phyloP scores from a whole-genome alignment of 2,797 vertebrate genomes.

The Xyrichtys novacula region DNA sequence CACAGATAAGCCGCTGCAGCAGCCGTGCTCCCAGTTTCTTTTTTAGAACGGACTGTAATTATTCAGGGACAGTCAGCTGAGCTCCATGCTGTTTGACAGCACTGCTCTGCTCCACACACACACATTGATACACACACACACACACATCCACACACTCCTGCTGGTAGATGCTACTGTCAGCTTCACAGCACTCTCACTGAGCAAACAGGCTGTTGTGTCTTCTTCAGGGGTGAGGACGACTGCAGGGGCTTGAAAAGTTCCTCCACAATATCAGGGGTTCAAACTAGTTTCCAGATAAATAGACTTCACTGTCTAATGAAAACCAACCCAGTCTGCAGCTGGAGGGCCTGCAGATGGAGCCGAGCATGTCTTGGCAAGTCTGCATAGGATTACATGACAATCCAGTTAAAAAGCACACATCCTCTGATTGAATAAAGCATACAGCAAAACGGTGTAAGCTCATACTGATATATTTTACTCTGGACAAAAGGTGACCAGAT shows the following conservation, averaged over 20 bases:
- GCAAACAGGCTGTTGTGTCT: constrained; percentile 12
- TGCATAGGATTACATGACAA: no score
- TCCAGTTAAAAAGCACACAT: no score
- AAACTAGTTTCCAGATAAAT: constrained; percentile 1
- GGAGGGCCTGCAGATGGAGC: background rate
- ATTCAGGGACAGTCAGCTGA: constrained; percentile 64
- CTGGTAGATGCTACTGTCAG: constrained; percentile 35
- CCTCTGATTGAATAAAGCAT: no score
- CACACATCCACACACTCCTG: constrained; percentile 44
- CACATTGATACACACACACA: constrained; percentile 43
- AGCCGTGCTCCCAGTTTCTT: constrained; percentile 31
- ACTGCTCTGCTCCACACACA: constrained; percentile 41
- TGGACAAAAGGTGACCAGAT: no score
- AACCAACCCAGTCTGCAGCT: background rate
- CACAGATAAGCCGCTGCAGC: constrained; percentile 63
- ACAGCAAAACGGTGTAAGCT: no score
- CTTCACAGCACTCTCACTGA: constrained; percentile 20
- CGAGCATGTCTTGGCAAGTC: no score
- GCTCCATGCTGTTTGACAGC: constrained; percentile 58
- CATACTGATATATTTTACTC: no score
- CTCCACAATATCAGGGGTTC: constrained; percentile 22
- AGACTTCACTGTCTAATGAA: constrained; percentile 5
- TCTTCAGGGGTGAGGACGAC: constrained; percentile 5
- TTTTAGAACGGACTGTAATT: constrained; percentile 65
- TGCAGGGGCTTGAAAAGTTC: background rate